Evolutionary conservation across 2,797 vertebrate species (phyloP), one percentile per base, ranked within the genome.

Genomic region (Diceros bicornis): DNA sequence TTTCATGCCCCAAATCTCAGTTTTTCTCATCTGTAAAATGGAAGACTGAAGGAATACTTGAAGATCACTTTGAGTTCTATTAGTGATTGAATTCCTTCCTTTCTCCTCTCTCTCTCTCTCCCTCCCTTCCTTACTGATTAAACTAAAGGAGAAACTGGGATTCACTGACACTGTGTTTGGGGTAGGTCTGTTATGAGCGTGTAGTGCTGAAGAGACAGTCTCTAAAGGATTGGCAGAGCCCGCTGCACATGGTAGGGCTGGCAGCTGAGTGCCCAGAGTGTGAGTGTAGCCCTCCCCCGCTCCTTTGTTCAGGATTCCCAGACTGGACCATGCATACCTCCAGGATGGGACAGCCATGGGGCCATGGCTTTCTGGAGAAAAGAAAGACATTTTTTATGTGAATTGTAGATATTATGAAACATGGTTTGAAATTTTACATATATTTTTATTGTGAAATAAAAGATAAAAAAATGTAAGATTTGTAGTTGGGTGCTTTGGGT

Each of bases 391-490:
- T 25, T 10, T 74, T 75, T 32, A 52, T 52, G 47, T 90, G 95
- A 88, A 97, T 81, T 8, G 72, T 79, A 81, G 21, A 78, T 87
- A 52, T 55, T 82, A 84, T 69, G 64, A 66, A 74, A 95, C 57
- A 82, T 44, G 69, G 13, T 44, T 94, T 82, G 93, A 88, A 68
- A 64, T 83, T 84, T 84, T 71, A 14, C 14, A 89, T 75, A 27
- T 20, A 4, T 84, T 74, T 97, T 91, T 83, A 59, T 94, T 91
- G 66, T 68, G 79, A 86, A 96, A 93, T 44, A 69, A 7, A 81
- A 93, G 66, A 82, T 37, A 0, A 50, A 89, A 37, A 94, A 68
- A 62, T 57, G 18, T 89, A 14, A 50, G 10, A 9, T 86, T 77
- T 97, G 21, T 34, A 82, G 11, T 84, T 75, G 29, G 27, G 21